A percentile compares a stretch with the other conserved stretches of the same genome.
Conservation (phyloP, 2,797 vertebrate genomes). For the Allobates femoralis region DNA sequence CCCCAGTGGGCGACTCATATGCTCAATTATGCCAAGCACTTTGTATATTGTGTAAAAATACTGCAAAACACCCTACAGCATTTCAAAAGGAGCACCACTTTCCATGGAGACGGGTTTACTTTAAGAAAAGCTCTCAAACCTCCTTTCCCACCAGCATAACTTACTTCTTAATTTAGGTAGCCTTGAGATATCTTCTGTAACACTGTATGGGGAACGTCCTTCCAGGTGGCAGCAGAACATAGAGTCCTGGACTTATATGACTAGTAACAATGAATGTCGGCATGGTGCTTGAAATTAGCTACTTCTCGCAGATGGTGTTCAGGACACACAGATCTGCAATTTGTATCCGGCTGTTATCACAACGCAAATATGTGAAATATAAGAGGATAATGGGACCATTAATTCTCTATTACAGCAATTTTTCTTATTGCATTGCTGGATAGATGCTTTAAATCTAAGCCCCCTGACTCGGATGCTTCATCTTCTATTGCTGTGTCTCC, state of each 20-base stretch:
- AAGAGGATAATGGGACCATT: background rate
- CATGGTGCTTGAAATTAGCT: background rate
- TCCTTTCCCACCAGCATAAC: background rate
- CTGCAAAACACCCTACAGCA: too few relatives aligned
- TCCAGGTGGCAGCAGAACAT: slow-evolving; percentile 20
- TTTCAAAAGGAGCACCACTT: too few relatives aligned
- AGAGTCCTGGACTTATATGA: background rate
- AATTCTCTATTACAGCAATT: too few relatives aligned
- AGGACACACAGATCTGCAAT: background rate
- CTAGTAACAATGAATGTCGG: background rate
- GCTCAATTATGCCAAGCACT: too few relatives aligned
- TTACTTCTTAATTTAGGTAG: background rate
- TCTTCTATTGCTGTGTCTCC: too few relatives aligned
- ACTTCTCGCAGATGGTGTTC: background rate
- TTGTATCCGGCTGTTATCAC: background rate
- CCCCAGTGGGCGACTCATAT: too few relatives aligned
- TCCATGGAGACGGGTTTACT: background rate
- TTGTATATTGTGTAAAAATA: too few relatives aligned
- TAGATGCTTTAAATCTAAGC: too few relatives aligned
- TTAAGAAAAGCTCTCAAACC: slow-evolving; percentile 24
- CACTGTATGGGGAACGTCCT: slow-evolving; percentile 34
- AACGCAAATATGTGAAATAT: background rate
- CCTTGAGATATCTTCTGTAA: background rate
- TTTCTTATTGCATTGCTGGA: too few relatives aligned
- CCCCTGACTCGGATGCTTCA: too few relatives aligned